Base-by-base conservation (phyloP, 1,140 invertebrate species). In the Antheraea pernyi region DNA sequence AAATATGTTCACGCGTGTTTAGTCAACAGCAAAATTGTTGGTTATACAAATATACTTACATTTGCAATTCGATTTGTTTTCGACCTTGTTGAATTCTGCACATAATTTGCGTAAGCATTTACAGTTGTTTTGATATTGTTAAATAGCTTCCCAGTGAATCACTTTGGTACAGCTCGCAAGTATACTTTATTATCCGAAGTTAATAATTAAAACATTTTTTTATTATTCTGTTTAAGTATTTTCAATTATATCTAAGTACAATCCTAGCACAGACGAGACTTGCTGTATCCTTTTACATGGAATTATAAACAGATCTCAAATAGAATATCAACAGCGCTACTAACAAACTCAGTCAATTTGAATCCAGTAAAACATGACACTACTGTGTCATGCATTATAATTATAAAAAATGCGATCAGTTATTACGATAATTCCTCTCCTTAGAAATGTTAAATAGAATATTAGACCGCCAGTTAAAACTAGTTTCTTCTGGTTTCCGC, bases 21-120 rank as follows among this genome's bases (percentile, higher is more conserved):
- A 69, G 36, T 71, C 61, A 60, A 59, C 64, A 69, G 69, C 67
- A 66, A 53, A 75, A 67, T 68, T 76, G 72, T 74, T 76, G 71
- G 72, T 68, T 78, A 70, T 70, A 65, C 74, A 69, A 72, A 73
- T 76, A 76, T 59, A 68, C 70, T 66, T 59, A 69, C 65, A 69
- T 75, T 73, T 78, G 69, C 68, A 75, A 69, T 73, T 64, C 63
- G 68, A 69, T 72, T 70, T 69, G 65, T 70, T 67, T 71, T 67
- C 60, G 62, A 74, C 72, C 72, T 77, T 74, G 69, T 53, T 70
- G 68, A 71, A 74, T 72, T 71, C 70, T 65, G 42, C 19, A 69
- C 65, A 68, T 69, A 63, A 59, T 75, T 69, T 68, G 37, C 60
- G 70, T 69, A 67, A 75, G 63, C 63, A 30, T 71, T 69, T 65